These are phyloP conservation scores for Pelusios castaneus DNA, from an alignment of 2,113 vertebrate genomes.

Conservation along the genomic window DNA sequence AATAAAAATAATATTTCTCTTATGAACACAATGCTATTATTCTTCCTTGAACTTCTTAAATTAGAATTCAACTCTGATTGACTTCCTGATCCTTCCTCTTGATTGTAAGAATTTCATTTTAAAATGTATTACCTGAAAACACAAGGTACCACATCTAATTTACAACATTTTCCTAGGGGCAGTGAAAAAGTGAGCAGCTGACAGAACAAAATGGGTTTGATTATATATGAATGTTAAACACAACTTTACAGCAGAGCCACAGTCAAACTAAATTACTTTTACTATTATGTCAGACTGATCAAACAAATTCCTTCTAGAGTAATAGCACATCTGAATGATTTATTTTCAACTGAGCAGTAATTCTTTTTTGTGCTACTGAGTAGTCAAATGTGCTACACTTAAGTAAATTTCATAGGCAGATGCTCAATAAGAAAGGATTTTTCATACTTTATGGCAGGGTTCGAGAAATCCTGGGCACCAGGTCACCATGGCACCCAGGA, in stretches of 20 bases:
- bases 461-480: too few species aligned
- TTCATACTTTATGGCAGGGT: neutral
- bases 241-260: neutral
- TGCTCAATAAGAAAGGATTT: neutral
- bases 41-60: neutral
- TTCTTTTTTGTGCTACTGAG: neutral
- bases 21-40: neutral
- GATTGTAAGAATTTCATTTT: neutral
- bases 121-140: neutral
- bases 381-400: neutral
- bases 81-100: neutral
- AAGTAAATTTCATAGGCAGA: neutral
- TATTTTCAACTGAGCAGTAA: neutral
- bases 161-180: neutral
- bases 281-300: neutral
- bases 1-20: neutral
- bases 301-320: neutral
- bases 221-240: neutral
- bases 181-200: neutral
- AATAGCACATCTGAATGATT: neutral
- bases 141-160: neutral
- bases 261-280: neutral
- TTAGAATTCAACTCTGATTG: neutral
- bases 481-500: too few species aligned
- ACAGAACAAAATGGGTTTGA: neutral